These are phyloP conservation scores for Apis mellifera DNA, from an alignment of 1,140 invertebrate species.

Conservation along the genomic window Amel_HAv3.1 CM009931.2:7321001-7321500, in stretches of 20 bases:
- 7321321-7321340: background rate
- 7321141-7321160: conserved; percentile 33
- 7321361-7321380: rapidly evolving
- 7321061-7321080: background rate
- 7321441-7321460: no score
- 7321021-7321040: conserved; percentile 41
- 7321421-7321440: no score
- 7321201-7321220: background rate
- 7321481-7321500: no score
- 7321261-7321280: conserved; percentile 11
- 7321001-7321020: conserved; percentile 48
- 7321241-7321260: conserved; percentile 14
- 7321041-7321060: conserved; percentile 26
- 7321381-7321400: no score
- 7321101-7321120: no score
- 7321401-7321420: no score
- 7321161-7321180: background rate
- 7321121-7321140: background rate
- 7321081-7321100: no score
- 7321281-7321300: background rate
- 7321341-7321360: background rate
- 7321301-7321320: no score
- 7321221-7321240: conserved; percentile 33
- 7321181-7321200: conserved; percentile 33
- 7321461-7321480: no score